A percentile compares a stretch with the other conserved stretches of the same genome.
phyloP scores from a whole-genome alignment of 2,797 vertebrate species.

The Malurus splendens region DNA sequence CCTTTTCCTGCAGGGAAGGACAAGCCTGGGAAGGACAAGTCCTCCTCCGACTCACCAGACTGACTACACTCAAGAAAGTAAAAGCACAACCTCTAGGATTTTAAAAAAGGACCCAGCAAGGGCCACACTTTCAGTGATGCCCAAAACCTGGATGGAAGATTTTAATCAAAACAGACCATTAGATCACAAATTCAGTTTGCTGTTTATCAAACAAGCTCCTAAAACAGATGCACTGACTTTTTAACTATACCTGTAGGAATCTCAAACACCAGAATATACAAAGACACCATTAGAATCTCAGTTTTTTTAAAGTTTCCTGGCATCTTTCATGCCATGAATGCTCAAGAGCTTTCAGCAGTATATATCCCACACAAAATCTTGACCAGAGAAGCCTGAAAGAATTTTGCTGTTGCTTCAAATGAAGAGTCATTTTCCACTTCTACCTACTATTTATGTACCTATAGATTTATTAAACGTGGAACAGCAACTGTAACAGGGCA shows the following conservation, averaged over 20 bases:
- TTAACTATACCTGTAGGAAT: not conserved
- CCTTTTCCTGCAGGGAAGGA: not conserved
- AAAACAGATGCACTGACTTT: not conserved
- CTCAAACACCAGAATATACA: not conserved
- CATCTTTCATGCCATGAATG: not conserved
- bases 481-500: not conserved
- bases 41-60: not conserved
- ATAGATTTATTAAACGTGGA: not conserved
- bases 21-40: not conserved
- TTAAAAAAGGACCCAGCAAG: not conserved
- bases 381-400: not conserved
- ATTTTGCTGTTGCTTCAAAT: not conserved
- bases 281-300: not conserved
- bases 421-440: not conserved
- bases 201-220: not conserved
- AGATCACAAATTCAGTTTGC: not conserved
- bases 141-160: not conserved
- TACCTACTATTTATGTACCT: not conserved
- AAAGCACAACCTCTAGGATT: not conserved
- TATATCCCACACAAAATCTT: not conserved
- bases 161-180: not conserved
- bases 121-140: not conserved
- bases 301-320: slow-evolving; percentile 3
- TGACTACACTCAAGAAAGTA: not conserved
- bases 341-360: not conserved